Evolutionary conservation across 2,888 invertebrate genomes (phyloP).

Genomic region (Pyrocoelia pectoralis): DNA sequence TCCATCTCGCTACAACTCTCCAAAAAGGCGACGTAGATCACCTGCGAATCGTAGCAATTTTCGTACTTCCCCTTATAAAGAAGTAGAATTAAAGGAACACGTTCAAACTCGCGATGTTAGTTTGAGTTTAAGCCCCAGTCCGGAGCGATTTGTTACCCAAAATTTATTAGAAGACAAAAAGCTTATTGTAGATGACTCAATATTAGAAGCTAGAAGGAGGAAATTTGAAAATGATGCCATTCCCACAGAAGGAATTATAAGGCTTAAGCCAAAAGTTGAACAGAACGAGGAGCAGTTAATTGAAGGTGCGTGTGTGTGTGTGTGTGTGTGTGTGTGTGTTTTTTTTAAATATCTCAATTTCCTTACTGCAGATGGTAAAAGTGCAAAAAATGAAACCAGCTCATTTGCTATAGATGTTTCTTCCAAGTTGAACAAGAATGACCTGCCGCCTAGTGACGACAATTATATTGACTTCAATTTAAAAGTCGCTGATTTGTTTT

Average conservation of each 20-base stretch:
- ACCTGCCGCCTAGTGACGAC: constrained; percentile 42
- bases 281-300: constrained; percentile 26
- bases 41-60: not conserved
- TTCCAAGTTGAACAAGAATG: constrained; percentile 41
- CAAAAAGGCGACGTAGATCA: not conserved
- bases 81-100: constrained; percentile 17
- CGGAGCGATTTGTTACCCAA: constrained; percentile 32
- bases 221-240: constrained; percentile 65
- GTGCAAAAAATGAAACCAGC: not conserved
- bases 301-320: not conserved
- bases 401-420: constrained; percentile 17
- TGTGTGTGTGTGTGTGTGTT: not conserved
- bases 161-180: constrained; percentile 26
- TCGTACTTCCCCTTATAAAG: constrained; percentile 29
- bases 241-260: constrained; percentile 61
- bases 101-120: constrained; percentile 35
- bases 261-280: constrained; percentile 53
- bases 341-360: not conserved
- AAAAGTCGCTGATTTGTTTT: constrained; percentile 55
- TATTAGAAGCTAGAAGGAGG: constrained; percentile 62
- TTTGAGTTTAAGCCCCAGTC: constrained; percentile 40
- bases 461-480: constrained; percentile 48
- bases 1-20: not conserved
- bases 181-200: constrained; percentile 53
- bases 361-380: not conserved